Evolutionary conservation across 2,113 vertebrate genomes (phyloP), one percentile per base, ranked within the genome.

Genomic region (Trachemys scripta): DNA sequence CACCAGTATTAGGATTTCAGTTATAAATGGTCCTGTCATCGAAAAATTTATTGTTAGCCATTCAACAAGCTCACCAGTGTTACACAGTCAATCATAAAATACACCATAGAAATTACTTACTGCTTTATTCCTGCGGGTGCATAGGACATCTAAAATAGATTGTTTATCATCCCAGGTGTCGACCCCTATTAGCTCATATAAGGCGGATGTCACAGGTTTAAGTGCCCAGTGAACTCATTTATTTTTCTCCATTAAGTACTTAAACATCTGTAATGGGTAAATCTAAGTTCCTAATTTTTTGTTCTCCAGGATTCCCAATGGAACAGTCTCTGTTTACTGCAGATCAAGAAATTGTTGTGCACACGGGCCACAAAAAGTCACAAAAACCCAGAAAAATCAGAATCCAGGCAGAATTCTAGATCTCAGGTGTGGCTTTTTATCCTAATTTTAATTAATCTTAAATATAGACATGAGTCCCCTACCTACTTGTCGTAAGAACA

Each of bases 161-260:
- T 50, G 53, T 82, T 90, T 62, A 86, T 95, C 92, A 65, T 69
- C 81, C 92, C 94, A 94, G 29, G 92, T 84, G 45, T 94, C 81
- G 29, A 90, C 92, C 51, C 87, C 90, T 54, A 80, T 92, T 59
- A 95, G 75, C n/a, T 95, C 94, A 79, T 92, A 95, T 78, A 95
- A 38, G 38, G 80, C 85, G 8, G 87, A 85, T 13, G n/a, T 81
- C 47, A 88, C 42, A 22, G 80, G 84, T 47, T 87, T 87, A 82
- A 95, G 85, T 17, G 69, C 78, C 80, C 80, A 90, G 79, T 80
- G 86, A 16, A 87, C 51, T 62, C 69, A 54, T 75, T 75, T 92
- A 53, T 62, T 93, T 78, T 86, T 88, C 49, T 75, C 81, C 84
- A 96, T 92, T 72, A 95, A 92, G 59, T 92, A 92, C 65, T 84